Base-by-base conservation (phyloP, 2,113 vertebrate species). In the Trachemys scripta region DNA sequence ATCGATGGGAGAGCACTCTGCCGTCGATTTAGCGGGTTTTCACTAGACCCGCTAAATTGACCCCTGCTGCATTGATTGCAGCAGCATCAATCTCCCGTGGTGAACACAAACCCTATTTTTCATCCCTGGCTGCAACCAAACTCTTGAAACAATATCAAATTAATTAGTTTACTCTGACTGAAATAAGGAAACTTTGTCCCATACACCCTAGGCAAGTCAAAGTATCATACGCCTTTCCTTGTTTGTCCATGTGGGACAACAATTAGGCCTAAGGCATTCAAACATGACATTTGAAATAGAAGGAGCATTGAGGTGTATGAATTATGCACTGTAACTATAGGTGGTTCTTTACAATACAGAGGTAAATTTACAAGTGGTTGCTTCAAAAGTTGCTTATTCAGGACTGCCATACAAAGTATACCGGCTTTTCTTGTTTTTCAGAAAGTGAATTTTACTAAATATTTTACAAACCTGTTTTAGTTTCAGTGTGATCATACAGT, bases 171-270 rank as follows among this genome's bases (percentile, higher is more conserved):
- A 84, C 65, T 96, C 69, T 96, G 76, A 91, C 49, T 78, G 51
- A 95, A 94, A 98, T 88, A 97, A 96, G 80, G 59, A 96, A 95
- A 16, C 54, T 96, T 96, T 97, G 94, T 96, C 87, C 92, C 2
- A 0, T 5, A 56, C 47, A 91, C 91, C 80, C n/a, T 79, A 92
- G 90, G 94, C 93, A 76, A 93, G 45, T 84, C 89, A 94, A 96
- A 95, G 85, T 20, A 91, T 65, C 94, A 89, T 87, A 81, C 53
- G 9, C 53, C 78, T 84, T n/a, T 80, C 87, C 65, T 95, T 47
- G 79, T 95, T 92, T 93, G 92, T 87, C 92, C 95, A 97, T 85
- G 90, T 87, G 85, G 96, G 90, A 81, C 93, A 97, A 96, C 82
- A 95, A 91, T 94, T 96, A 95, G 75, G 90, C 72, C 76, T 31